Base-by-base conservation (phyloP, 2,888 invertebrate genomes). In the Tachina fera region DNA sequence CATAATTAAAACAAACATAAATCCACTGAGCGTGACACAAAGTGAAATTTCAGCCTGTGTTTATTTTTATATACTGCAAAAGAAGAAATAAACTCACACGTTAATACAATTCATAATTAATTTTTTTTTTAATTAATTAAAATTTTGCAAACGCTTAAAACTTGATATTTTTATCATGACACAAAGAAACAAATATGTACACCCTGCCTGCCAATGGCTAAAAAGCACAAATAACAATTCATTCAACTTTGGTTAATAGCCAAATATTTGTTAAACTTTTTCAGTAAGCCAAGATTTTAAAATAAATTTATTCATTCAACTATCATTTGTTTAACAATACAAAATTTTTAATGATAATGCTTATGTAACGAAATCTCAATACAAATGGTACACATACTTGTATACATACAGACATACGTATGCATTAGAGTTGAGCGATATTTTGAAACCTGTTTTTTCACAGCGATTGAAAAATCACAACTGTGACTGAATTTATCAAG, bases 71-170 rank as follows among this genome's bases (percentile, higher is more conserved):
- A n/a, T 58, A 58, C 11, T 56, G 11, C 22, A 9, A 51, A 51
- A 51, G 9, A 51, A 10, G 19, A 51, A 1, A 22, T 31, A 31
- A 72, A 47, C 22, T 47, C 58, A 47, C 58, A 58, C 16, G 56
- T 67, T 49, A n/a, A 31, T 31, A 49, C 9, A 51, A 43, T 43
- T 14, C 41, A 41, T 19, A 8, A 51, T 75, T 75, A 63, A 65
- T n/a, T 63, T 43, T n/a, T 22, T 43, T 51, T 41, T 60, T 77
- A 60, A 77, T 68, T 60, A 77, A 68, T 68, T 68, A 68, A 77
- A 58, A 56, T 8, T 19, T 41, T 74, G 51, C 41, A 6, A 61
- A 61, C 41, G 22, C 16, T 13, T 16, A n/a, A 16, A 47, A 51
- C 51, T 51, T n/a, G 4, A 9, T 19, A n/a, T 45, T 41, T 60